phyloP scores from a whole-genome alignment of 2,888 invertebrate genomes.

The Pycnomerus fuliginosus region DNA sequence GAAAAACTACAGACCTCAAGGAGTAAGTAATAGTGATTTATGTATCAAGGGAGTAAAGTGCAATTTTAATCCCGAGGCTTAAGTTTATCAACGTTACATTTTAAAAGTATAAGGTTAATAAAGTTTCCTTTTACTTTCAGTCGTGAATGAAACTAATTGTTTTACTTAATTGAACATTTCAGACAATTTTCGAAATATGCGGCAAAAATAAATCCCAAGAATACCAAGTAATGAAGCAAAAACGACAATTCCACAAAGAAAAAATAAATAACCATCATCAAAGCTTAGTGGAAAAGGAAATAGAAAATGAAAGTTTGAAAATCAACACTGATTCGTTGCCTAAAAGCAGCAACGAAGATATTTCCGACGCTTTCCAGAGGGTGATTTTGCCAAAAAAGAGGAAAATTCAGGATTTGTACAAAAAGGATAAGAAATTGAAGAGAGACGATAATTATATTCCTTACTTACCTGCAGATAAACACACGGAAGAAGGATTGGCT shows the following conservation, averaged over 20 bases:
- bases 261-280: constrained; percentile 55
- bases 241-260: constrained; percentile 72
- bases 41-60: constrained; percentile 1
- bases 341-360: constrained; percentile 57
- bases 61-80: too few species aligned
- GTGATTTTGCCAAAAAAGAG: constrained; percentile 59
- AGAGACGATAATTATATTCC: constrained; percentile 86
- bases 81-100: too few species aligned
- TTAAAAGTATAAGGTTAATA: too few species aligned
- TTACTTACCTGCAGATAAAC: constrained; percentile 80
- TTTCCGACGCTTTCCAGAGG: constrained; percentile 59
- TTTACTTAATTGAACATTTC: constrained; percentile 26
- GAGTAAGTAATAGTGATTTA: constrained; percentile 55
- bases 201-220: constrained; percentile 75
- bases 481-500: constrained; percentile 81
- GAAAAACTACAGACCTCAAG: constrained; percentile 74
- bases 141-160: constrained; percentile 9
- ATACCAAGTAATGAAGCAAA: constrained; percentile 84
- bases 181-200: constrained; percentile 94
- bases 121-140: too few species aligned
- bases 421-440: constrained; percentile 56
- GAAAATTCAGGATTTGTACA: constrained; percentile 59
- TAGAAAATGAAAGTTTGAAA: constrained; percentile 27
- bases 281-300: constrained; percentile 47
- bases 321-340: constrained; percentile 33